These are phyloP conservation scores for Lysandra coridon DNA, from an alignment of 2,888 invertebrate species.

Conservation along the genomic window DNA sequence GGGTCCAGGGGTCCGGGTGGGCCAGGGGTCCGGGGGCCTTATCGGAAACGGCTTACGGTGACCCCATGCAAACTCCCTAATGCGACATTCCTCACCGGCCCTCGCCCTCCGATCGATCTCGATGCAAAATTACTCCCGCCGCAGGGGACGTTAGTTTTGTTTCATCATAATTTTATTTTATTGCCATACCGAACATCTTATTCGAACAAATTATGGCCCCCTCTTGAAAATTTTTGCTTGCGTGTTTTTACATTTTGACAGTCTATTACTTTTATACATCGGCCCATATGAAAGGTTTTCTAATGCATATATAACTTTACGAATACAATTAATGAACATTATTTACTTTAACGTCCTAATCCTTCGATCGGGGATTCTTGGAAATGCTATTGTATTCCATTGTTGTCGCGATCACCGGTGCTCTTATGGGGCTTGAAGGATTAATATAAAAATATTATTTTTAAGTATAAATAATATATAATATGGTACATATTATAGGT, in stretches of 20 bases:
- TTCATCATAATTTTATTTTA: constrained; percentile 64
- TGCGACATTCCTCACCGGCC: constrained; percentile 70
- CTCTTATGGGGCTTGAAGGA: no score
- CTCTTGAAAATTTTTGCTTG: not conserved
- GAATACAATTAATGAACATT: no score
- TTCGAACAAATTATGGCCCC: constrained; percentile 24
- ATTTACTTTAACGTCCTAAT: no score
- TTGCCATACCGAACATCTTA: constrained; percentile 50
- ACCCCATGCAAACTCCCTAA: constrained; percentile 77
- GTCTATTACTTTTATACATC: not conserved
- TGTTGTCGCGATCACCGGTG: no score
- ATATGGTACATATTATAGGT: no score
- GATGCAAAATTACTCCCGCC: constrained; percentile 70
- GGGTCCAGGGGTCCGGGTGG: constrained; percentile 68
- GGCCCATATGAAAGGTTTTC: no score
- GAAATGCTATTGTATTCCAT: no score
- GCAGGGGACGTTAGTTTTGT: constrained; percentile 65
- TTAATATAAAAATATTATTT: no score
- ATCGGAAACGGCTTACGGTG: constrained; percentile 81
- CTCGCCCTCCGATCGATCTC: constrained; percentile 70
- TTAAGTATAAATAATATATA: no score
- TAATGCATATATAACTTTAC: no score
- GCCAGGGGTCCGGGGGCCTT: constrained; percentile 66
- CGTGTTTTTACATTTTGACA: not conserved
- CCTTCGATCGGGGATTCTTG: no score